Evolutionary conservation across 1,140 invertebrate species (phyloP).

Genomic region (Camponotus floridanus): DNA sequence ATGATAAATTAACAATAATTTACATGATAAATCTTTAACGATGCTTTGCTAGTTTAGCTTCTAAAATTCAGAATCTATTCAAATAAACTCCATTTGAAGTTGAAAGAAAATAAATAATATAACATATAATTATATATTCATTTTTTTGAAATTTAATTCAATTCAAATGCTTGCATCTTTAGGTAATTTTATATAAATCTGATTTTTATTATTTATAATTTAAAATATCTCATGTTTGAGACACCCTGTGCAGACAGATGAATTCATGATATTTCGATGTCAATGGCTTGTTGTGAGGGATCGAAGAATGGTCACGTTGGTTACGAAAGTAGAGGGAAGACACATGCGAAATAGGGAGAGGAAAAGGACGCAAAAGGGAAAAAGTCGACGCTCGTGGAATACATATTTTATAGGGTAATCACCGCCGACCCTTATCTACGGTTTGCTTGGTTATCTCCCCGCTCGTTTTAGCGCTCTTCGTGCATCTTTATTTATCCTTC

Average conservation of each 20-base stretch:
- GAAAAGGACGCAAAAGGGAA: constrained; percentile 67
- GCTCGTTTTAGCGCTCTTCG: constrained; percentile 66
- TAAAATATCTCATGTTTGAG: background rate
- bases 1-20: too few relatives aligned
- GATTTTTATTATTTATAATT: background rate
- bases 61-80: background rate
- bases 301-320: constrained; percentile 67
- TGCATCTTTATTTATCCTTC: constrained; percentile 11
- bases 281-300: constrained; percentile 66
- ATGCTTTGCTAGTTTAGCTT: background rate
- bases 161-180: background rate
- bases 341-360: background rate
- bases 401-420: constrained; percentile 86
- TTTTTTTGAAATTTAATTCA: background rate
- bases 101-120: background rate
- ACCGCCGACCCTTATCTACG: constrained; percentile 84
- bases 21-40: background rate
- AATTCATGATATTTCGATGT: constrained; percentile 51
- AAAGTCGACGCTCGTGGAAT: constrained; percentile 80
- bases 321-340: constrained; percentile 60
- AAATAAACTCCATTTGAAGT: background rate
- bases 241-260: constrained; percentile 5
- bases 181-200: background rate
- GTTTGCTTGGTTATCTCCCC: constrained; percentile 84
- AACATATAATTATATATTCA: too few relatives aligned